Base-by-base conservation (phyloP, 2,888 invertebrate genomes). In the Fragum sueziense region DNA sequence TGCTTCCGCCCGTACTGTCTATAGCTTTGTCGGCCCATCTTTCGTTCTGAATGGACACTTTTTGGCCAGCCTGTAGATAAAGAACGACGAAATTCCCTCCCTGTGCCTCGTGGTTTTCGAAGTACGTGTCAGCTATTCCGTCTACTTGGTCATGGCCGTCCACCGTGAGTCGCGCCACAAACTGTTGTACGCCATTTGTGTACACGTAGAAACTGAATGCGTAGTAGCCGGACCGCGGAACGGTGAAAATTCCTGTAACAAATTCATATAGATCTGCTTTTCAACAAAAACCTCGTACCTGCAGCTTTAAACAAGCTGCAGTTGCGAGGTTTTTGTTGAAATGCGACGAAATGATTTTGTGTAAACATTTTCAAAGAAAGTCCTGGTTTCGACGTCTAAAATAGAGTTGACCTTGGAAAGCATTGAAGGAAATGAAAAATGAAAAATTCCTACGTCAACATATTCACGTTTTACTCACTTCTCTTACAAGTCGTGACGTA, bases 231-330 rank as follows among this genome's bases (percentile, higher is more conserved):
- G 14, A 17, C 20, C 31, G 17, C n/a, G 71, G 71, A 57, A 71
- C 71, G 4, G 71, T 76, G 51, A 76, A 76, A 27, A 65, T 31
- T 11, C 76, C 71, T 76, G 41, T 17, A n/a, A n/a, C n/a, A n/a
- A n/a, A n/a, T n/a, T n/a, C n/a, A n/a, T n/a, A n/a, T n/a, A n/a
- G n/a, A n/a, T n/a, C n/a, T n/a, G n/a, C n/a, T n/a, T n/a, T n/a
- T n/a, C n/a, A n/a, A n/a, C n/a, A n/a, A n/a, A n/a, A n/a, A n/a
- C n/a, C n/a, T n/a, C n/a, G n/a, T n/a, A n/a, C n/a, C n/a, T n/a
- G n/a, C n/a, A n/a, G n/a, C n/a, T n/a, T n/a, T n/a, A n/a, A n/a
- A n/a, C n/a, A n/a, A n/a, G n/a, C n/a, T n/a, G n/a, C n/a, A n/a
- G n/a, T n/a, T n/a, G n/a, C n/a, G n/a, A n/a, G n/a, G n/a, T n/a